Conservation (phyloP, 2,888 invertebrate genomes). For the Scaptodrosophila latifasciaeformis region DNA sequence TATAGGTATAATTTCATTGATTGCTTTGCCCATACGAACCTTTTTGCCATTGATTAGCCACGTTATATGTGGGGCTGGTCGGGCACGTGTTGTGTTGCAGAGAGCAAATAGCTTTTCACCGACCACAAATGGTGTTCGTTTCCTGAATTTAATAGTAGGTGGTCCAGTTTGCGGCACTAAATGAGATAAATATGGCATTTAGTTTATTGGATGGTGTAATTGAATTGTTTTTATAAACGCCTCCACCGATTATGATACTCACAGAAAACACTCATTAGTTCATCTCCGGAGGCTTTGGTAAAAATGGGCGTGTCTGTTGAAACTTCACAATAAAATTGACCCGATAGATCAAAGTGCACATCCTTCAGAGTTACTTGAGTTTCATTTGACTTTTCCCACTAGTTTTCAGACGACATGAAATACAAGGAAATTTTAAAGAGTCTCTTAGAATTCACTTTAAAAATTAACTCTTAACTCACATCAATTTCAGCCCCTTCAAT, state of each 20-base stretch:
- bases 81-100: constrained; percentile 82
- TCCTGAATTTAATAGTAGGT: constrained; percentile 81
- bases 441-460: too few relatives aligned
- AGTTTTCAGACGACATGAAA: too few relatives aligned
- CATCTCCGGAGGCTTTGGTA: constrained; percentile 85
- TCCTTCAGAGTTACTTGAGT: constrained; percentile 78
- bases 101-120: constrained; percentile 82
- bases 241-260: constrained; percentile 76
- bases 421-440: too few relatives aligned
- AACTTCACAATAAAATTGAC: constrained; percentile 87
- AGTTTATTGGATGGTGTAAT: constrained; percentile 8
- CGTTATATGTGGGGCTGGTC: constrained; percentile 82
- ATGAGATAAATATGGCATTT: too few relatives aligned
- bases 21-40: constrained; percentile 76
- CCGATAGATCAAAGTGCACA: constrained; percentile 86
- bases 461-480: constrained; percentile 78
- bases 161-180: constrained; percentile 80
- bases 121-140: constrained; percentile 77
- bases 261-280: constrained; percentile 88
- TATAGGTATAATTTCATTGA: not conserved
- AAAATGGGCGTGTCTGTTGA: constrained; percentile 88
- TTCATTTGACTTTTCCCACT: constrained; percentile 73
- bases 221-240: too few relatives aligned
- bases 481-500: constrained; percentile 84
- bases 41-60: constrained; percentile 84